A percentile compares a stretch with the other conserved stretches of the same genome.
Evolutionary conservation across 2,888 invertebrate genomes (phyloP).

Genomic region (Andrena dorsata): DNA sequence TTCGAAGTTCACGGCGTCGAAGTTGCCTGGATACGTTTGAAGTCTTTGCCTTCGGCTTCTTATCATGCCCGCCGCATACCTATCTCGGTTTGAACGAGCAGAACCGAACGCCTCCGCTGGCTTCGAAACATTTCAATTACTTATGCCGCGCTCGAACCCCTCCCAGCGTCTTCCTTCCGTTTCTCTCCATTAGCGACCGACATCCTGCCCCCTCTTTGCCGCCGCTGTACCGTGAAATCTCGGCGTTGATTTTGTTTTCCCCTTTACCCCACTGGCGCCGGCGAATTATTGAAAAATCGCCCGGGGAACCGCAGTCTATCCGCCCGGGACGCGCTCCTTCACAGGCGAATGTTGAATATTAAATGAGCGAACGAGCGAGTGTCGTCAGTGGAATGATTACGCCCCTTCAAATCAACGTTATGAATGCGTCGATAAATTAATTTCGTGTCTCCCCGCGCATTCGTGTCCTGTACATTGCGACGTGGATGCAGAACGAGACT

Average conservation of each 20-base stretch:
- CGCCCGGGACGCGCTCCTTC: not conserved
- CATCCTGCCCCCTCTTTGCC: slow-evolving; percentile 42
- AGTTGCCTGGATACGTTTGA: slow-evolving; percentile 62
- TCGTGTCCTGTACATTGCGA: not conserved
- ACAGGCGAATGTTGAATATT: slow-evolving; percentile 25
- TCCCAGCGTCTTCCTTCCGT: slow-evolving; percentile 32
- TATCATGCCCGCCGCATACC: slow-evolving; percentile 55
- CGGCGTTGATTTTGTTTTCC: slow-evolving; percentile 41
- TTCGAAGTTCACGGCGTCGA: slow-evolving; percentile 48
- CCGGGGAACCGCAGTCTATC: not conserved
- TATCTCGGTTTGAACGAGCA: slow-evolving; percentile 17
- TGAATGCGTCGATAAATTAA: not conserved
- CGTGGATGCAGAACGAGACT: not conserved
- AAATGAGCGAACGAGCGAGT: slow-evolving; percentile 8
- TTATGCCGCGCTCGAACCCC: slow-evolving; percentile 55
- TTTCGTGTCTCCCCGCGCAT: not conserved
- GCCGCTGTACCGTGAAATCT: slow-evolving; percentile 43
- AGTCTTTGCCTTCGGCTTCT: slow-evolving; percentile 56
- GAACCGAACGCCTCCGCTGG: slow-evolving; percentile 38
- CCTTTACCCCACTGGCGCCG: not conserved
- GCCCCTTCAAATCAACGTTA: not conserved
- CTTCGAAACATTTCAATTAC: slow-evolving; percentile 72
- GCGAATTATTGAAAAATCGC: slow-evolving; percentile 45
- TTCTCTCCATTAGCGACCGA: slow-evolving; percentile 64
- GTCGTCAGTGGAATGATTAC: not conserved